These are phyloP conservation scores for Brachyalestes nurse DNA, from an alignment of 2,797 vertebrate genomes.

Conservation along the genomic window DNA sequence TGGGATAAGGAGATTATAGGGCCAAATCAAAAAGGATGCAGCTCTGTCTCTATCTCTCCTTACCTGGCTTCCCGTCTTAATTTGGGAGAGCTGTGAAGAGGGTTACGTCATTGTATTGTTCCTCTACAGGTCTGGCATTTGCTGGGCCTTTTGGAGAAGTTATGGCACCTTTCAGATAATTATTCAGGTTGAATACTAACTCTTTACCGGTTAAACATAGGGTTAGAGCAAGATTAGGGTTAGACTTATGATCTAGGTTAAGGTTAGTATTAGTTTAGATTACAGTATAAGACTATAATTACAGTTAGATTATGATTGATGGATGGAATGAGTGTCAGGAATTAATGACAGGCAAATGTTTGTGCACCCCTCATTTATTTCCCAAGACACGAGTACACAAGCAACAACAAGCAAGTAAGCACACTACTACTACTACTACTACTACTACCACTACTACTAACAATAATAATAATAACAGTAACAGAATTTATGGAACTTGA, in stretches of 20 bases:
- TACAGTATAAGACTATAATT: no score
- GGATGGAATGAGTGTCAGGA: no score
- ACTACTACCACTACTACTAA: no score
- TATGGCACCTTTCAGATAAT: background rate
- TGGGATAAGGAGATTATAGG: conserved; percentile 76
- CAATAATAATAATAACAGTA: no score
- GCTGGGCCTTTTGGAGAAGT: conserved; percentile 38
- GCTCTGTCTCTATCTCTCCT: conserved; percentile 51
- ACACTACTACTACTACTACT: no score
- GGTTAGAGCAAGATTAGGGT: background rate
- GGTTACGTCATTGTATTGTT: conserved; percentile 9
- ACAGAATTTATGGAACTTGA: no score
- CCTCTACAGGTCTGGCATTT: conserved; percentile 44
- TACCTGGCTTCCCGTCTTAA: conserved; percentile 53
- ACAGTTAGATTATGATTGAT: no score
- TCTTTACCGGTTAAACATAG: background rate
- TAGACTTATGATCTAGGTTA: background rate
- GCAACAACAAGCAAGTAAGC: no score
- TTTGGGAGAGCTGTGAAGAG: conserved; percentile 36
- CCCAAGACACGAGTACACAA: no score
- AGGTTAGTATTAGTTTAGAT: background rate
- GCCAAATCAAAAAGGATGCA: conserved; percentile 63
- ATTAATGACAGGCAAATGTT: no score
- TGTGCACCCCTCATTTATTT: no score
- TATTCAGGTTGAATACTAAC: background rate